These are phyloP conservation scores for Eupithecia subfuscata DNA, from an alignment of 2,888 invertebrate genomes.

Conservation along the genomic window DNA sequence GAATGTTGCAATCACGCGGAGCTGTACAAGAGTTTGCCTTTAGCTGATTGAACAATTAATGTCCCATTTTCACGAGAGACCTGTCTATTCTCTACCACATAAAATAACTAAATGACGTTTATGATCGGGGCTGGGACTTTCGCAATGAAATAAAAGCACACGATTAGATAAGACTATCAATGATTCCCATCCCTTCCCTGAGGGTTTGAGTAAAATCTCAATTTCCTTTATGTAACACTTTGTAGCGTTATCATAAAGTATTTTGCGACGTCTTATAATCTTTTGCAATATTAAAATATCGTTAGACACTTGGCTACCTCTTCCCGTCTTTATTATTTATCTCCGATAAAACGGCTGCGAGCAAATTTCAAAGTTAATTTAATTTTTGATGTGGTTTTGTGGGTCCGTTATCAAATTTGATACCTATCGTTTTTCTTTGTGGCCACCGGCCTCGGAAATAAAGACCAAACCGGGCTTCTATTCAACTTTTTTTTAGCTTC, in stretches of 20 bases:
- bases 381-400: conserved; percentile 42
- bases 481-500: conserved; percentile 19
- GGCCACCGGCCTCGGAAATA: conserved; percentile 25
- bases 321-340: conserved; percentile 34
- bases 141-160: conserved; percentile 36
- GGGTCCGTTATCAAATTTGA: conserved; percentile 36
- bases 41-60: conserved; percentile 46
- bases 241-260: conserved; percentile 19
- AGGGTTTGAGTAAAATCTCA: conserved; percentile 16
- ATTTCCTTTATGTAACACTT: conserved; percentile 21
- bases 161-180: conserved; percentile 20
- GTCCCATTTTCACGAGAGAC: conserved; percentile 42
- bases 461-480: conserved; percentile 19
- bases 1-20: conserved; percentile 33
- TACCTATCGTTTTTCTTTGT: conserved; percentile 31
- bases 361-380: conserved; percentile 37
- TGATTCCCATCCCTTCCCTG: conserved; percentile 11
- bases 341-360: conserved; percentile 30
- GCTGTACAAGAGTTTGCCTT: conserved; percentile 43
- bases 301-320: conserved; percentile 21
- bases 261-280: conserved; percentile 25
- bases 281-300: conserved; percentile 31
- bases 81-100: conserved; percentile 39
- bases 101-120: conserved; percentile 45
- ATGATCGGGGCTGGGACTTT: conserved; percentile 37